These are phyloP conservation scores for Gila orcuttii DNA, from an alignment of 2,113 vertebrate genomes.

Conservation along the genomic window DNA sequence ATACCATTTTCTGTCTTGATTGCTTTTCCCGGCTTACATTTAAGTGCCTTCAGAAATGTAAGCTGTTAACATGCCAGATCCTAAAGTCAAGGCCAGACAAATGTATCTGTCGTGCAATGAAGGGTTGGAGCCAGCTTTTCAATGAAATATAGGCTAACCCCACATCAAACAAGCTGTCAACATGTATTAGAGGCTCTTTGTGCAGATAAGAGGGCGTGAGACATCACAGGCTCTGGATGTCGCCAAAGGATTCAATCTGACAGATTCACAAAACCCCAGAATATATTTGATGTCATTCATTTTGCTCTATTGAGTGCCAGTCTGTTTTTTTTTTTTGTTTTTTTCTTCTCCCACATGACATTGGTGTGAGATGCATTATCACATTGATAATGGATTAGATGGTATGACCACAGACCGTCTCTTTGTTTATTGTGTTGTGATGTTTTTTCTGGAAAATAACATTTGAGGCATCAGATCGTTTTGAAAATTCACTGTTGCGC, in stretches of 20 bases:
- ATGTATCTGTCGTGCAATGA: slow-evolving; percentile 41
- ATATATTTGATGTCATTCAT: not conserved
- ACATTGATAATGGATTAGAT: not conserved
- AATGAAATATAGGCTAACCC: slow-evolving; percentile 73
- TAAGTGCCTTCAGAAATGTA: slow-evolving; percentile 2
- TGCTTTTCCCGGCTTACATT: not conserved
- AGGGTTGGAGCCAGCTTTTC: slow-evolving; percentile 62
- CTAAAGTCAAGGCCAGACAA: not conserved
- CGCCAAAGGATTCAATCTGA: slow-evolving; percentile 53
- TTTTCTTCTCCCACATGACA: not conserved
- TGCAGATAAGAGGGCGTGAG: slow-evolving; percentile 69
- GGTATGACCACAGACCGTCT: not conserved
- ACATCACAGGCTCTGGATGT: slow-evolving; percentile 60
- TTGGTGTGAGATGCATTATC: not conserved
- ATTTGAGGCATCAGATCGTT: not conserved
- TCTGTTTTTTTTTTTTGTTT: not conserved
- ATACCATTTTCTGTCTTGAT: not conserved
- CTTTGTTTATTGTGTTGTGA: slow-evolving; percentile 11
- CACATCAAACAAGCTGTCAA: slow-evolving; percentile 75
- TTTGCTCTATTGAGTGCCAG: not conserved
- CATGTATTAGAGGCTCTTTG: slow-evolving; percentile 72
- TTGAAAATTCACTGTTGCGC: not conserved
- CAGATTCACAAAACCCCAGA: slow-evolving; percentile 52
- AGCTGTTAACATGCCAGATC: not conserved
- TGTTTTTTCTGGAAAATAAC: slow-evolving; percentile 16